Base-by-base conservation (phyloP, 2,113 vertebrate genomes). In the Jacana jacana region DNA sequence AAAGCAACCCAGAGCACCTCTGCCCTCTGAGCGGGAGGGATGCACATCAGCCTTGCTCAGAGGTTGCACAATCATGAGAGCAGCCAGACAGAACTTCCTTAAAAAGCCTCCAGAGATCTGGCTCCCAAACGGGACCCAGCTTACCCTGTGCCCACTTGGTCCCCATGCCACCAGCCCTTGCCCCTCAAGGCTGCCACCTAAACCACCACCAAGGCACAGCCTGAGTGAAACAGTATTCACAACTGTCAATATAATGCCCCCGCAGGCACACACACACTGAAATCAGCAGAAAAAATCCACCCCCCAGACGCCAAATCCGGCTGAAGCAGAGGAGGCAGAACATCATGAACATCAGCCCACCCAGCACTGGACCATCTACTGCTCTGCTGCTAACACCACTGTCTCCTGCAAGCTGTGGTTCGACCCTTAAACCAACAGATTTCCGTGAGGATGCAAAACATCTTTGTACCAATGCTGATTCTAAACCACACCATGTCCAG, bases 181-280 rank as follows among this genome's bases (percentile, higher is more conserved):
- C 9, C 44, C 40, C 17, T 57, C 27, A 5, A 24, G 17, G 13
- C 0, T 71, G 27, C 70, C 70, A 18, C 3, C 2, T 0, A 13
- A 70, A 42, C 10, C 40, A 8, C 30, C 11, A 2, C 40, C 11
- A 23, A 76, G n/a, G 46, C 57, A 20, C 9, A 17, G 31, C 0
- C n/a, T 16, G 31, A n/a, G 31, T 63, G 61, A 22, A 54, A 22
- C 46, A 13, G 10, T 7, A 11, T 4, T 25, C 11, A 7, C 15
- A 20, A 49, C 0, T 9, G n/a, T 14, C 73, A 65, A 46, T 31
- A 13, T 1, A 25, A 39, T 4, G 11, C 9, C 24, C 10, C 9
- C 1, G 1, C 7, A 1, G 30, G 17, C 4, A 3, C 15, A 14
- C 30, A 28, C 31, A 28, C 12, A 3, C 15, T 11, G 19, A 37